Percentiles rank a stretch among this genome's conserved stretches.
phyloP scores from a whole-genome alignment of 1,140 invertebrate genomes.

The Drosophila nigromelanica region DNA sequence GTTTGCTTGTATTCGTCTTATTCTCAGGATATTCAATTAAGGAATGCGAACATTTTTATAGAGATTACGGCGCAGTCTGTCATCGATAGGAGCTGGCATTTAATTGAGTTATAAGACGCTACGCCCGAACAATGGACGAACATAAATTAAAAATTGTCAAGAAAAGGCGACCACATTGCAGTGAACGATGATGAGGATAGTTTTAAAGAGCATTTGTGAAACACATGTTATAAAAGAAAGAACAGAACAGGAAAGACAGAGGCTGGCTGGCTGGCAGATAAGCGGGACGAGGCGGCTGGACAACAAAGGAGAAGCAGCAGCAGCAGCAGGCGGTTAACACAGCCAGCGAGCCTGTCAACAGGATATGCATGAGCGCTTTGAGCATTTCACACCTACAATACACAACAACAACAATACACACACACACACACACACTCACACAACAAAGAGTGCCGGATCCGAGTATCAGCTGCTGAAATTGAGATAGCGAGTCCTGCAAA shows the following conservation, averaged over 20 bases:
- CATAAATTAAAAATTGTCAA: slow-evolving; percentile 35
- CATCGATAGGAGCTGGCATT: slow-evolving; percentile 65
- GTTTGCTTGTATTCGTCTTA: slow-evolving; percentile 45
- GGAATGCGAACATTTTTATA: slow-evolving; percentile 65
- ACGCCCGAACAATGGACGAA: slow-evolving; percentile 35
- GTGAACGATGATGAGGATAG: slow-evolving; percentile 34
- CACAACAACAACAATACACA: slow-evolving; percentile 21
- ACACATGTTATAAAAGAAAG: slow-evolving; percentile 67
- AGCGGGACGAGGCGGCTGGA: slow-evolving; percentile 14
- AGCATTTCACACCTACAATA: slow-evolving; percentile 78
- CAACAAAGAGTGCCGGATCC: slow-evolving; percentile 47
- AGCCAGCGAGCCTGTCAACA: slow-evolving; percentile 71
- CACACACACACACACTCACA: slow-evolving; percentile 18
- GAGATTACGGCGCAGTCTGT: slow-evolving; percentile 54
- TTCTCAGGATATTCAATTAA: slow-evolving; percentile 77
- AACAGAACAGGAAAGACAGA: slow-evolving; percentile 39
- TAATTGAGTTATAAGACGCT: slow-evolving; percentile 78
- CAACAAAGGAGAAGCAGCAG: slow-evolving; percentile 40
- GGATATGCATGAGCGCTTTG: slow-evolving; percentile 75
- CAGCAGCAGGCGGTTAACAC: slow-evolving; percentile 28
- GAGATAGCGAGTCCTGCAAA: slow-evolving; percentile 42
- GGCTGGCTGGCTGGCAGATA: slow-evolving; percentile 19
- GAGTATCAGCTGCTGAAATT: slow-evolving; percentile 74
- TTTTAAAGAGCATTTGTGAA: slow-evolving; percentile 65
- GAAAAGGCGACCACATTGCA: slow-evolving; percentile 19